Base-by-base conservation (phyloP, 2,888 invertebrate species). In the Thyatira batis region DNA sequence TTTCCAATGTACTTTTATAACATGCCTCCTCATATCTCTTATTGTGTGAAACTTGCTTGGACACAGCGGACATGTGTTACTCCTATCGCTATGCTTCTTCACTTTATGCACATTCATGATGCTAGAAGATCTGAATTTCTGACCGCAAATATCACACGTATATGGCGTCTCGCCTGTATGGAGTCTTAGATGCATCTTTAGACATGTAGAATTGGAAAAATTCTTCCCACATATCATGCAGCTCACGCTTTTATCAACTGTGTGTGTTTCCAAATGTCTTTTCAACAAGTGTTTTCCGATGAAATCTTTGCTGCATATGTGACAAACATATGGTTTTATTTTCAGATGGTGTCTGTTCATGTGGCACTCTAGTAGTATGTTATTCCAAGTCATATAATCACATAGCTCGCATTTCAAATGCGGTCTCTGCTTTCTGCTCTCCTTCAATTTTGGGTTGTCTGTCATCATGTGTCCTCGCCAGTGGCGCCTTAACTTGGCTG, bases 91-190 rank as follows among this genome's bases (percentile, higher is more conserved):
- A 46, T 46, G 46, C 27, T 46, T 48, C 10, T 27, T 48, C 8
- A 10, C 23, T 27, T 27, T 48, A 17, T 48, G 48, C 0, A 48
- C 27, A 6, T 48, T 48, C 48, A 48, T 17, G 21, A 63, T 65
- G 21, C 66, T 68, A 0, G 65, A 62, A 23, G 71, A 68, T n/a
- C 67, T 65, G 20, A 72, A 72, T 20, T 56, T 66, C 11, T 67
- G 64, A 0, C 60, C 66, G 11, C 72, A 72, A 23, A 66, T 50
- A 10, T 69, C 62, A 49, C 72, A 72, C 8, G 56, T 49, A 25
- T 69, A 60, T 0, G 67, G 65, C 1, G 51, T 48, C 6, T 57
- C 49, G 0, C 68, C 68, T 0, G 62, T 58, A 49, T 69, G 69
- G 11, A 57, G 45, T 1, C 59, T 53, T 54, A 65, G 58, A 52